phyloP scores from a whole-genome alignment of 2,113 vertebrate genomes.

The Pangasianodon gigas region DNA sequence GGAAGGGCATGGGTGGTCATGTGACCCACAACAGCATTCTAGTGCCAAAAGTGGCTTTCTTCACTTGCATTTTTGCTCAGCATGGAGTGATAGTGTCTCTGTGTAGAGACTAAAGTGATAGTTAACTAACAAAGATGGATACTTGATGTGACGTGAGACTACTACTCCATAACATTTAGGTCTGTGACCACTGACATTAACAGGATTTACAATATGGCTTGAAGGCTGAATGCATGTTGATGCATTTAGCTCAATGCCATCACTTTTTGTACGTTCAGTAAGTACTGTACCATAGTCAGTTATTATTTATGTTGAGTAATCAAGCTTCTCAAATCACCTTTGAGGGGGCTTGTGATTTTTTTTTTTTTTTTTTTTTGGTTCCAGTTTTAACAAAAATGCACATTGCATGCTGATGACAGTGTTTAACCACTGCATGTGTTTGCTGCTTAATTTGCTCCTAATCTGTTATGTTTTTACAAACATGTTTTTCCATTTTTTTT shows the following conservation, averaged over 20 bases:
- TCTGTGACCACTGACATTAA: slow-evolving; percentile 25
- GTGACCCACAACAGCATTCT: slow-evolving; percentile 3
- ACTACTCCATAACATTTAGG: slow-evolving; percentile 17
- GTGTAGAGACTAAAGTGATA: background rate
- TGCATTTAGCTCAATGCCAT: background rate
- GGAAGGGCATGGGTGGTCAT: background rate
- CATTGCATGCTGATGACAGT: background rate
- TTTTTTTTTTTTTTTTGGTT: background rate
- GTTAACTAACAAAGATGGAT: slow-evolving; percentile 12
- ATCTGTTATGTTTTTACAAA: background rate
- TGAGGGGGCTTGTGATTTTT: background rate
- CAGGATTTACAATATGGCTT: background rate
- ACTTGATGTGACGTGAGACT: slow-evolving; percentile 36
- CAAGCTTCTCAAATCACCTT: background rate
- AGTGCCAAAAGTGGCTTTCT: slow-evolving; percentile 53
- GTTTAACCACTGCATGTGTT: slow-evolving; percentile 21
- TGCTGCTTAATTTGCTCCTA: background rate
- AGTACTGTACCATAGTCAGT: background rate
- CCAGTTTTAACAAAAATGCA: background rate
- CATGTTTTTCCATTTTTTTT: background rate
- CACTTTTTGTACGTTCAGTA: background rate
- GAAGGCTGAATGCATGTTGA: background rate
- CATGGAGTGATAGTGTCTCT: background rate
- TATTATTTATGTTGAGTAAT: slow-evolving; percentile 10
- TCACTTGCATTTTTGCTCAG: background rate